These are phyloP conservation scores for Pseudanteris insignis DNA, from an alignment of 2,888 invertebrate genomes.

Conservation along the genomic window DNA sequence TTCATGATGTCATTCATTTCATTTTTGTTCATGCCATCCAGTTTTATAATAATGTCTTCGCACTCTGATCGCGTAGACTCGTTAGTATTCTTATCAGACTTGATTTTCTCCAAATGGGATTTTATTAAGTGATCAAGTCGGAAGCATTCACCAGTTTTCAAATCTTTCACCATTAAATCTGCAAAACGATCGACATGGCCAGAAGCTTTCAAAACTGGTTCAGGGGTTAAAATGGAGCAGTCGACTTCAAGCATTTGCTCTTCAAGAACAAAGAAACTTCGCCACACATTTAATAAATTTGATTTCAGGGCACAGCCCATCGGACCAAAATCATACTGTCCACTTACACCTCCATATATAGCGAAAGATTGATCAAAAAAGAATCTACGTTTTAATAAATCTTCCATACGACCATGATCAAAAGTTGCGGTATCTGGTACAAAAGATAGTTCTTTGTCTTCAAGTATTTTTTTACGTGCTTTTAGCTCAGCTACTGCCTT, in stretches of 20 bases:
- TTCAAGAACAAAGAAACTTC: slow-evolving; percentile 94
- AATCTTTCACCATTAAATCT: slow-evolving; percentile 98
- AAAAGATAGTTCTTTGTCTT: slow-evolving; percentile 90
- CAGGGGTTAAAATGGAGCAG: slow-evolving; percentile 96
- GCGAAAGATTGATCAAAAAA: slow-evolving; percentile 99
- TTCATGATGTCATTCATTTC: slow-evolving; percentile 88
- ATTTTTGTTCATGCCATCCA: slow-evolving; percentile 91
- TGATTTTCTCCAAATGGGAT: slow-evolving; percentile 87
- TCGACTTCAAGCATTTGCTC: slow-evolving; percentile 99
- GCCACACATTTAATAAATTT: slow-evolving; percentile 92
- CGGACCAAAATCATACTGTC: slow-evolving; percentile 98
- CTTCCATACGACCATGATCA: slow-evolving; percentile 95
- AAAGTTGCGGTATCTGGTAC: slow-evolving; percentile 78
- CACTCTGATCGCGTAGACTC: slow-evolving; percentile 78
- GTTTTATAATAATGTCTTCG: slow-evolving; percentile 80
- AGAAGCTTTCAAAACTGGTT: slow-evolving; percentile 89
- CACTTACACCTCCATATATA: slow-evolving; percentile 95
- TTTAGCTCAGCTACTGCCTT: slow-evolving; percentile 95
- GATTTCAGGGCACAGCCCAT: slow-evolving; percentile 99
- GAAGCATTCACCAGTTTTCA: slow-evolving; percentile 96
- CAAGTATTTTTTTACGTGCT: slow-evolving; percentile 85
- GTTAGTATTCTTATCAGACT: slow-evolving; percentile 83
- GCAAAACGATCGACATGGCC: slow-evolving; percentile 98
- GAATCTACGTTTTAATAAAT: slow-evolving; percentile 94
- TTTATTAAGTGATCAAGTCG: slow-evolving; percentile 97